Percentiles rank a stretch among this genome's conserved stretches.
Conservation (phyloP, 2,113 vertebrate genomes). For the Nicator chloris region DNA sequence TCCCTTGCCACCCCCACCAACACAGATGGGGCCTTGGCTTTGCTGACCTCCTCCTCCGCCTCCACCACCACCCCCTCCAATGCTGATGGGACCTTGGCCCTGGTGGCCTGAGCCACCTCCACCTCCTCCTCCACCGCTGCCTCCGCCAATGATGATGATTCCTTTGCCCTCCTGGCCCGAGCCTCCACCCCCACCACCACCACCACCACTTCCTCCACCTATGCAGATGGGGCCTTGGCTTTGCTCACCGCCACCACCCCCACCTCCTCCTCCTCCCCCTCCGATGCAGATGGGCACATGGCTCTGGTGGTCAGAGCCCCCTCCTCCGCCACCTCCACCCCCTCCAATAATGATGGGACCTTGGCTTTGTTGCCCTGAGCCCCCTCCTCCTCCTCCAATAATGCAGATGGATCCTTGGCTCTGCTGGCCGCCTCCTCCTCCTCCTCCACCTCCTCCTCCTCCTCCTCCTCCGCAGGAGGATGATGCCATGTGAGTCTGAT, state of each 20-base stretch:
- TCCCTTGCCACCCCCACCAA: neutral
- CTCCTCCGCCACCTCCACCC: neutral
- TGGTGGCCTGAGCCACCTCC: neutral
- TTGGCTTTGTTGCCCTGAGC: neutral
- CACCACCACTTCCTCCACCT: neutral
- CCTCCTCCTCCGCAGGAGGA: conserved; percentile 6
- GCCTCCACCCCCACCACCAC: neutral
- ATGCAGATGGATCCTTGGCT: neutral
- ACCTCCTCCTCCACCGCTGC: neutral
- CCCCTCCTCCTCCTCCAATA: neutral
- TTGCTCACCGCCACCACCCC: neutral
- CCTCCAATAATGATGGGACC: neutral
- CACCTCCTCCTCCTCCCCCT: neutral
- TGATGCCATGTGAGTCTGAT: neutral
- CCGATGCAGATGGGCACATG: neutral
- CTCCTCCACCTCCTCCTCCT: neutral
- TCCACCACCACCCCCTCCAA: neutral
- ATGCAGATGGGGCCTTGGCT: neutral
- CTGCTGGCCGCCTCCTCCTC: neutral
- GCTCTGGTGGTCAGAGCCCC: neutral
- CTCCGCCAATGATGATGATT: neutral
- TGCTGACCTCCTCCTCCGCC: neutral
- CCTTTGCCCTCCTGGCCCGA: neutral
- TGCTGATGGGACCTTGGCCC: neutral
- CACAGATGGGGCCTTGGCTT: neutral